Evolutionary conservation across 1,140 invertebrate species (phyloP).

Genomic region (Zeugodacus cucurbitae): DNA sequence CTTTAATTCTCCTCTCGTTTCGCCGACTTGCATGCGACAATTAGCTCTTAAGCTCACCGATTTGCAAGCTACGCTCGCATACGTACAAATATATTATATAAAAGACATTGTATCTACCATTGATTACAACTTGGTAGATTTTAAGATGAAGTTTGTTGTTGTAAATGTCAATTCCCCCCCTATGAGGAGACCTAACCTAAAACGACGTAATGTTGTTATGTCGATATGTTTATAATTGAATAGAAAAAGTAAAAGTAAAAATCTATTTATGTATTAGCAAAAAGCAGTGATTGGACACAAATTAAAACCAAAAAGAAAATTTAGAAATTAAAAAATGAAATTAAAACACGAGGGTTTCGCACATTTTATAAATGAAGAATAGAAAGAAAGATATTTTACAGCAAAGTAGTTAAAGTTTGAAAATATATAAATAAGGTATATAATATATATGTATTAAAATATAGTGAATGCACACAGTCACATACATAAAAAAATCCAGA

Average conservation of each 20-base stretch:
- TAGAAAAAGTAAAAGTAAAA: neutral
- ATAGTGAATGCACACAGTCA: neutral
- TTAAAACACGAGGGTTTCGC: neutral
- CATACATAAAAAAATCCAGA: neutral
- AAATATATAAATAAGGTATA: too few relatives aligned
- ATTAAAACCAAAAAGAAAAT: neutral
- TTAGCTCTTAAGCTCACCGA: neutral
- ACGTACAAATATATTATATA: neutral
- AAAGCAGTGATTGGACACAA: neutral
- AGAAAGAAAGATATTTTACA: neutral
- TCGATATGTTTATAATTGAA: neutral
- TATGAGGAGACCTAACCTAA: neutral
- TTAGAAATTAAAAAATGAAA: neutral
- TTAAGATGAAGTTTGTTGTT: slow-evolving; percentile 22
- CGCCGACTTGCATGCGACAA: neutral
- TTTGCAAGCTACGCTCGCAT: neutral
- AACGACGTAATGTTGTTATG: neutral
- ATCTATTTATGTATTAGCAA: neutral
- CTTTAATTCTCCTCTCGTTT: neutral
- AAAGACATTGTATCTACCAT: neutral
- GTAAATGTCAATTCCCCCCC: slow-evolving; percentile 12
- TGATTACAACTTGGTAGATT: neutral
- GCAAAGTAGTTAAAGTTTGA: neutral
- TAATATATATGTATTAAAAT: neutral
- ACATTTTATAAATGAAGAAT: neutral